These are phyloP conservation scores for Drosophila sordidula DNA, from an alignment of 2,888 invertebrate species.

Conservation along the genomic window DNA sequence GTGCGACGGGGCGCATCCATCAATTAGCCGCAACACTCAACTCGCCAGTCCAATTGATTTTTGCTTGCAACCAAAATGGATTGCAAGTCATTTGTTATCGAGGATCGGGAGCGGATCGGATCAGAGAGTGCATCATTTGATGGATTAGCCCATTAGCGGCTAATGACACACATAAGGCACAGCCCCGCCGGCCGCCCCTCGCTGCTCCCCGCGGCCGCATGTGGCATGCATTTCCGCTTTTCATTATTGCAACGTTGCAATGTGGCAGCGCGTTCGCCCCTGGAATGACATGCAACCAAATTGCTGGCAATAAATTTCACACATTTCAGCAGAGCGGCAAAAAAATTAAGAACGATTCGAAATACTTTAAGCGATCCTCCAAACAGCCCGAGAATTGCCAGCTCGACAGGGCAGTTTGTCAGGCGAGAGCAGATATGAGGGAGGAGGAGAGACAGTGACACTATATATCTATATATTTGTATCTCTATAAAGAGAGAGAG, in stretches of 20 bases:
- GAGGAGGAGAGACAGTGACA: too few species aligned
- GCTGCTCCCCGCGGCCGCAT: constrained; percentile 6
- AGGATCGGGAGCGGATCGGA: constrained; percentile 28
- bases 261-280: constrained; percentile 30
- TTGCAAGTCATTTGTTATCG: constrained; percentile 36
- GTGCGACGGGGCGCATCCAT: constrained; percentile 55
- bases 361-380: constrained; percentile 42
- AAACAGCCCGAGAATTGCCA: constrained; percentile 56
- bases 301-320: constrained; percentile 79
- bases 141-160: constrained; percentile 70
- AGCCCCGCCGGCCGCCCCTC: neutral
- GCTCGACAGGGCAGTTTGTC: constrained; percentile 81
- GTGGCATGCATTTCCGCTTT: constrained; percentile 75
- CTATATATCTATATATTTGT: too few species aligned
- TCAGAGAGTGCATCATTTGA: constrained; percentile 45
- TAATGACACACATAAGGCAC: constrained; percentile 48
- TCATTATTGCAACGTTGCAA: constrained; percentile 76
- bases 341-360: constrained; percentile 19
- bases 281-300: constrained; percentile 81
- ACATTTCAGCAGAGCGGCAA: constrained; percentile 50
- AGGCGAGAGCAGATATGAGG: constrained; percentile 46
- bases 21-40: constrained; percentile 65
- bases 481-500: neutral
- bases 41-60: constrained; percentile 46
- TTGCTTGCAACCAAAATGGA: constrained; percentile 19